Percentiles rank a stretch among this genome's conserved stretches.
Conservation (phyloP, 2,113 vertebrate species). For the Nothocercus nigrocapillus region DNA sequence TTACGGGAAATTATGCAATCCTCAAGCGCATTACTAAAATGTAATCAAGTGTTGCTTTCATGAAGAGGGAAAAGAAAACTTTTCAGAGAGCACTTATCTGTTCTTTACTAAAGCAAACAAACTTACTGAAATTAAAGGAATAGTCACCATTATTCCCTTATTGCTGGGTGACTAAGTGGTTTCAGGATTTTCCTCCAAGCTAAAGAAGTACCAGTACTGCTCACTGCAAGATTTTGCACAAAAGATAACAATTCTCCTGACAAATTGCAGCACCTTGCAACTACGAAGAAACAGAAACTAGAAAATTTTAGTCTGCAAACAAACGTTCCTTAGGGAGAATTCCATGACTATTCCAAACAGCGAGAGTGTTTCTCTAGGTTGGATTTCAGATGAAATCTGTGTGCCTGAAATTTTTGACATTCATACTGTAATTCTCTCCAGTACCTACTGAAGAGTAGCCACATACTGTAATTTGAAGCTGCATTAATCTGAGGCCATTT, state of each 20-base stretch:
- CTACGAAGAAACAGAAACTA: neutral
- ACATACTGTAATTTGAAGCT: neutral
- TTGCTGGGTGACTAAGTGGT: neutral
- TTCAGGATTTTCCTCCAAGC: neutral
- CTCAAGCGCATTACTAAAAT: neutral
- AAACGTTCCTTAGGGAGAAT: neutral
- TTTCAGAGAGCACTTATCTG: neutral
- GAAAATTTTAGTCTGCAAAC: neutral
- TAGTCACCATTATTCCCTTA: neutral
- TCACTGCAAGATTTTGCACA: neutral
- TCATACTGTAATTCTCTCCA: neutral
- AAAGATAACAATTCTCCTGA: neutral
- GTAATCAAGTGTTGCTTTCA: neutral
- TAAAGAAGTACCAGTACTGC: neutral
- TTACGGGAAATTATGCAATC: neutral
- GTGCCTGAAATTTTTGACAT: neutral
- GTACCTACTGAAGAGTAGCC: neutral
- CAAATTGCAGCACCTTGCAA: neutral
- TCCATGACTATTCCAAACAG: neutral
- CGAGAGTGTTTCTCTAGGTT: neutral
- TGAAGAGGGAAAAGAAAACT: neutral
- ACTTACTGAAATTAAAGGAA: neutral
- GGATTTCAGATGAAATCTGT: neutral
- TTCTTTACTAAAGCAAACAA: neutral
- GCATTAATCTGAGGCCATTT: neutral